Evolutionary conservation across 2,113 vertebrate genomes (phyloP).

Genomic region (Heloderma charlesbogerti): DNA sequence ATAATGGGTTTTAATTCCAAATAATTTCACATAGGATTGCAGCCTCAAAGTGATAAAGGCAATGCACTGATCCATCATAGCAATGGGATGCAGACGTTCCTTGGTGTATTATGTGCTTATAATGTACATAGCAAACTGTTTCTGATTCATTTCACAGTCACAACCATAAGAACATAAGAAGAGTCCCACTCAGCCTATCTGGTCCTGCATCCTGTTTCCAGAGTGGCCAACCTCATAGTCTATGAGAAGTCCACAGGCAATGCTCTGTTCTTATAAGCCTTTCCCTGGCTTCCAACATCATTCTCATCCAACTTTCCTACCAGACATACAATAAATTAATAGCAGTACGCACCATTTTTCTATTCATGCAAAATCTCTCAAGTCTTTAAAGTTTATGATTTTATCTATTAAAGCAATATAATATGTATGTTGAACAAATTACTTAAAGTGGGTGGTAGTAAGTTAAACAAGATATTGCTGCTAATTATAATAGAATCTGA

Average conservation of each 20-base stretch:
- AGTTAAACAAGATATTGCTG: not conserved
- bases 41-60: not conserved
- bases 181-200: not conserved
- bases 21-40: not conserved
- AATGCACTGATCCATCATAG: not conserved
- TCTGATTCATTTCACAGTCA: constrained; percentile 2
- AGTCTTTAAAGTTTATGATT: not conserved
- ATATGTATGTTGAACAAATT: not conserved
- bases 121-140: not conserved
- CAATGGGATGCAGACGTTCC: not conserved
- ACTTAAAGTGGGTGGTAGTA: not conserved
- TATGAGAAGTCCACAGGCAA: not conserved
- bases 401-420: not conserved
- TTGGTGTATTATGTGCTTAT: not conserved
- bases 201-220: not conserved
- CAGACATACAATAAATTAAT: not conserved
- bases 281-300: not conserved
- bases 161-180: not conserved
- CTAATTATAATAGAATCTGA: not conserved
- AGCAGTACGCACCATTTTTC: not conserved
- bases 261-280: not conserved
- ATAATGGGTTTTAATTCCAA: not conserved
- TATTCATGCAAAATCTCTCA: not conserved
- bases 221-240: not conserved
- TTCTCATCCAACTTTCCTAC: not conserved